Evolutionary conservation across 2,888 invertebrate species (phyloP).

Genomic region (Sisyra terminalis): DNA sequence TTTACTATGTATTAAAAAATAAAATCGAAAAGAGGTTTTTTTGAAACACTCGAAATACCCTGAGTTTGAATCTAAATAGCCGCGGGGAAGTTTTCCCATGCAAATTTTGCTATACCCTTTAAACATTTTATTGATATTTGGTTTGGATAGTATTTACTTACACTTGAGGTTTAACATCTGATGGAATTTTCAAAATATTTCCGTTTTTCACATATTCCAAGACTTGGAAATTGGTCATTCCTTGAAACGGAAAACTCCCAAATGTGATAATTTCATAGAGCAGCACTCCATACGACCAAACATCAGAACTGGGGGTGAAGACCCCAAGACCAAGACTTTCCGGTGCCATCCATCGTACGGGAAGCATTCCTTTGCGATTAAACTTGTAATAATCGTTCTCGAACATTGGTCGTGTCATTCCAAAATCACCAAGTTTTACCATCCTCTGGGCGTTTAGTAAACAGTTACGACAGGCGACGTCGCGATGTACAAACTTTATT

Average conservation of each 20-base stretch:
- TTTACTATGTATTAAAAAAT: too few relatives aligned
- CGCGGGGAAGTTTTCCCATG: too few relatives aligned
- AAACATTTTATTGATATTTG: too few relatives aligned
- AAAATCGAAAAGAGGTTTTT: too few relatives aligned
- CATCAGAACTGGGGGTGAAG: slow-evolving; percentile 74
- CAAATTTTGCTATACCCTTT: too few relatives aligned
- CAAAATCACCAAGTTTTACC: slow-evolving; percentile 79
- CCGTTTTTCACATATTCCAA: slow-evolving; percentile 64
- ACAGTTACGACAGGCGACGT: slow-evolving; percentile 61
- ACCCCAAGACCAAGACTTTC: slow-evolving; percentile 69
- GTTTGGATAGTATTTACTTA: too few relatives aligned
- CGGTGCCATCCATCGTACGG: slow-evolving; percentile 88
- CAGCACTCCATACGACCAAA: slow-evolving; percentile 81
- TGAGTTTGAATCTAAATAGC: too few relatives aligned
- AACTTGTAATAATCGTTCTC: slow-evolving; percentile 84
- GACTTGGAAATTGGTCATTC: slow-evolving; percentile 71
- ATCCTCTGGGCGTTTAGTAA: slow-evolving; percentile 46
- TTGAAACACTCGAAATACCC: too few relatives aligned
- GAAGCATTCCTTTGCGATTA: slow-evolving; percentile 72
- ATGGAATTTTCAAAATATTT: slow-evolving; percentile 53
- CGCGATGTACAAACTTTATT: slow-evolving; percentile 77
- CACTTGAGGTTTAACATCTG: slow-evolving; percentile 63
- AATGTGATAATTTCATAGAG: slow-evolving; percentile 81
- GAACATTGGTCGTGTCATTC: slow-evolving; percentile 78
- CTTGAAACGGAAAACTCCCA: slow-evolving; percentile 82